These are phyloP conservation scores for Melanocharis versteri DNA, from an alignment of 2,113 vertebrate genomes.

Conservation along the genomic window DNA sequence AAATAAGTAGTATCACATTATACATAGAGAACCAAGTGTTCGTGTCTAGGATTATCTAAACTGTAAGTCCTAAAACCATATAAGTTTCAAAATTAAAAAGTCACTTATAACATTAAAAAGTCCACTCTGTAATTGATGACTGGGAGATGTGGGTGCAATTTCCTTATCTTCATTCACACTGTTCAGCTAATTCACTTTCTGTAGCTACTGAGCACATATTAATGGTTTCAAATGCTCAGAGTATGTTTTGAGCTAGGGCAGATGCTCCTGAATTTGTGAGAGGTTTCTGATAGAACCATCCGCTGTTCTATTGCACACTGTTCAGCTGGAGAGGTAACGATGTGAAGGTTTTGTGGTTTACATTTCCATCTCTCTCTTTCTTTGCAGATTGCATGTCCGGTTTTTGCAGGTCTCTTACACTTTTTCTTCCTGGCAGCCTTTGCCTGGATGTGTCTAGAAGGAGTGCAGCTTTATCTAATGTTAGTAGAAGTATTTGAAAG, in stretches of 20 bases:
- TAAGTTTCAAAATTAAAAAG: background rate
- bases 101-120: background rate
- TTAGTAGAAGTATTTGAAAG: conserved; percentile 98
- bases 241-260: background rate
- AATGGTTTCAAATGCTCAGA: background rate
- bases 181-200: background rate
- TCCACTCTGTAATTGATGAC: background rate
- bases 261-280: background rate
- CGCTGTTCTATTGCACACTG: background rate
- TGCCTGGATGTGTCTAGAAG: conserved; percentile 98
- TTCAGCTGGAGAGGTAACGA: background rate
- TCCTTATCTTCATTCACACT: background rate
- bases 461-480: conserved; percentile 98
- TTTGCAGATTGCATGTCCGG: conserved; percentile 89
- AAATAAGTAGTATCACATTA: background rate
- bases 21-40: background rate
- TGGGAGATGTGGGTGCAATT: background rate
- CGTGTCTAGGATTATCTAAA: background rate
- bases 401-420: conserved; percentile 95
- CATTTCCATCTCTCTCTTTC: conserved; percentile 41
- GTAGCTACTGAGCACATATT: background rate
- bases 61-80: background rate
- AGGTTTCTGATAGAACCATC: background rate
- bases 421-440: conserved; percentile 99
- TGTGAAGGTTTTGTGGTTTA: background rate